Percentiles rank a stretch among this genome's conserved stretches.
Evolutionary conservation across 2,888 invertebrate species (phyloP).

Genomic region (Pemphredon lugubris): DNA sequence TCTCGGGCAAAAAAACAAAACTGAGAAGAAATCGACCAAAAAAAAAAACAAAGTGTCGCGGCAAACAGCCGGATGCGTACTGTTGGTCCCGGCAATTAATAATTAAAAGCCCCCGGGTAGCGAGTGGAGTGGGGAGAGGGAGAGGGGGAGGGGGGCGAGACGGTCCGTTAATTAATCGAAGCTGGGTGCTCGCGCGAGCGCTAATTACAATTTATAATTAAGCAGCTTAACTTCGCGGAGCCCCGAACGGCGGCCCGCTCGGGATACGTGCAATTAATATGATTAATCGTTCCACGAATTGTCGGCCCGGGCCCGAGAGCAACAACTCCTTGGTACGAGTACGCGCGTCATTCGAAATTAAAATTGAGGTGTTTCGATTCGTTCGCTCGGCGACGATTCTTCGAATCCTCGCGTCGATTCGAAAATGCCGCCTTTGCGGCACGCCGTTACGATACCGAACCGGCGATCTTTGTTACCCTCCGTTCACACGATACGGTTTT

Average conservation of each 20-base stretch:
- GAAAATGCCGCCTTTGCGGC: neutral
- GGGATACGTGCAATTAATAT: constrained; percentile 75
- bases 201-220: constrained; percentile 81
- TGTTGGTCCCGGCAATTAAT: constrained; percentile 74
- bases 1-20: neutral
- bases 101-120: constrained; percentile 75
- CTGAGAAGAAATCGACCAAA: constrained; percentile 33
- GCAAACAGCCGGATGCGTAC: constrained; percentile 71
- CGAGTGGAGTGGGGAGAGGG: constrained; percentile 29
- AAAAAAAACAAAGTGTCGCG: constrained; percentile 64
- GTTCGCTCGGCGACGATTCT: neutral
- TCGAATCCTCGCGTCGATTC: neutral
- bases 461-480: no score
- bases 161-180: constrained; percentile 76
- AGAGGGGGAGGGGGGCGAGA: constrained; percentile 33
- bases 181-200: constrained; percentile 70
- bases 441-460: neutral
- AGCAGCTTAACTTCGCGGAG: constrained; percentile 71
- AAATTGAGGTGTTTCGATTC: no score
- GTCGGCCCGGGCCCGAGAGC: constrained; percentile 55
- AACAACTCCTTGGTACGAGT: constrained; percentile 38
- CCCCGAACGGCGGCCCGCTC: constrained; percentile 42
- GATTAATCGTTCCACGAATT: constrained; percentile 78
- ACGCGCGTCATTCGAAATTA: constrained; percentile 3
- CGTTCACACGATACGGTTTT: no score